These are phyloP conservation scores for Idaea dimidiata DNA, from an alignment of 2,888 invertebrate species.

Conservation along the genomic window DNA sequence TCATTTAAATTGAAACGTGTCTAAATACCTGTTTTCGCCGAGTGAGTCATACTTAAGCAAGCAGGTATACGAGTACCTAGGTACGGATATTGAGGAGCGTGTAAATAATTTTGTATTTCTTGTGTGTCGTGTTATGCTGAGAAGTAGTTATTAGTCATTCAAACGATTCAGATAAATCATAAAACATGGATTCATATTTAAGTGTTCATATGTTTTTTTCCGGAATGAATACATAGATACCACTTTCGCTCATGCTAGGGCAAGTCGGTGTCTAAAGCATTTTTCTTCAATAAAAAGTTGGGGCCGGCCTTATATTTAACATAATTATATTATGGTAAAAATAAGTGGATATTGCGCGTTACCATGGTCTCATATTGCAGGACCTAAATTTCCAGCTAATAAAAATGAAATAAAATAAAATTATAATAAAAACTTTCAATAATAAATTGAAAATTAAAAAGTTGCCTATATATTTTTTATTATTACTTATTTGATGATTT, in stretches of 20 bases:
- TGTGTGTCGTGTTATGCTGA: background rate
- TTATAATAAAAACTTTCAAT: no score
- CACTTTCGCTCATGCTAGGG: background rate
- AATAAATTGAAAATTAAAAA: no score
- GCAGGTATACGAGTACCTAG: background rate
- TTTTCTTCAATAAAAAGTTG: no score
- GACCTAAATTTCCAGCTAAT: no score
- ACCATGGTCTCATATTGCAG: no score
- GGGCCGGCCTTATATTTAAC: no score
- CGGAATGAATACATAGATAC: background rate
- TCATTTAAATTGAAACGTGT: background rate
- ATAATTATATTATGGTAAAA: no score
- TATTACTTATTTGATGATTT: no score
- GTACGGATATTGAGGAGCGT: background rate
- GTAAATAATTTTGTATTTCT: constrained; percentile 16
- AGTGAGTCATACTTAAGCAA: background rate
- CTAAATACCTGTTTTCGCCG: background rate
- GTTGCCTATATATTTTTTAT: no score
- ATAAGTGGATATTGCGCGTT: no score
- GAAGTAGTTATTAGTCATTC: background rate
- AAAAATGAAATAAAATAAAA: no score
- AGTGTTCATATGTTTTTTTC: background rate
- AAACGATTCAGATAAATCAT: background rate
- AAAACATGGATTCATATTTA: background rate
- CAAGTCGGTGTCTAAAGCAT: background rate